Evolutionary conservation across 2,113 vertebrate genomes (phyloP), one percentile per base, ranked within the genome.

Genomic region (Perccottus glenii): DNA sequence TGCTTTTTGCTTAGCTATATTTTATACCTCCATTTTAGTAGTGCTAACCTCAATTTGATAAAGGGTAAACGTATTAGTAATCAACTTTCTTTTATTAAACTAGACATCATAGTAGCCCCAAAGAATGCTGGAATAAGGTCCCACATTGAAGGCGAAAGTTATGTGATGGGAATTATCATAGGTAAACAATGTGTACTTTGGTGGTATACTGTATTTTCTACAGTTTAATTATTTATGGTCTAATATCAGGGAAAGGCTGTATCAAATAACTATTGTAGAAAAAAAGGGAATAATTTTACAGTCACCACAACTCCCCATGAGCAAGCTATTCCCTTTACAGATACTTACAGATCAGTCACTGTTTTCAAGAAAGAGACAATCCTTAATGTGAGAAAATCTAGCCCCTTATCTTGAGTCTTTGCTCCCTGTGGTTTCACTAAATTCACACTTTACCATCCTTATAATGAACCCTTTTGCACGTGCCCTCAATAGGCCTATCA

Each of bases 401-500:
- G 53, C 67, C n/a, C 44, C 1, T 49, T 59, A 82, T 86, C 81
- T 84, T 82, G 85, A 76, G 75, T 60, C 70, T 80, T 67, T 71
- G 71, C 79, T 80, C 67, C 84, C 82, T 67, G 80, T 70, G 79
- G 86, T 79, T 88, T 77, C 59, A 69, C 82, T 71, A 81, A 87
- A 88, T 84, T 82, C 77, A 70, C 80, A 77, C 60, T 80, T 88
- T 75, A 81, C 59, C 12, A 36, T 80, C 60, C 64, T 46, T 11
- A 44, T 84, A 80, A 87, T 89, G 67, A 89, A 78, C 71, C 38
- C 59, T 35, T 84, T 76, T 78, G 69, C 69, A 74, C 73, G 61
- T 46, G 16, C 51, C 55, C 72, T 85, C 82, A 86, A 82, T 86
- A 85, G 64, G 50, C 44, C 60, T 19, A 58, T 47, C 36, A 47